These are phyloP conservation scores for Gymnopithys bicolor DNA, from an alignment of 2,797 vertebrate species.

Conservation along the genomic window DNA sequence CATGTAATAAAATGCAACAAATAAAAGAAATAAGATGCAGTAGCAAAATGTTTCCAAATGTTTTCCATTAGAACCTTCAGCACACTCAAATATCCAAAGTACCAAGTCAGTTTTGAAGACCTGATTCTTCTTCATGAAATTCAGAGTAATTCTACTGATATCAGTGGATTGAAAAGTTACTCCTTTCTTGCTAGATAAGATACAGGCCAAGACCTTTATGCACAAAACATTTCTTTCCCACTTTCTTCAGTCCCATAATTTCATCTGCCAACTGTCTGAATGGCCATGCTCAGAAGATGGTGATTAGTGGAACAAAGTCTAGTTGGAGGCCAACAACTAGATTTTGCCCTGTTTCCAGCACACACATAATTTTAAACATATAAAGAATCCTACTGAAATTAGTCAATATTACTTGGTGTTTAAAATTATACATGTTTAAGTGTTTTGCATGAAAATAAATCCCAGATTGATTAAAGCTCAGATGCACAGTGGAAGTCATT, in stretches of 20 bases:
- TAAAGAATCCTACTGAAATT: neutral
- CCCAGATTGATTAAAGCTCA: slow-evolving; percentile 7
- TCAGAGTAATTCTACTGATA: neutral
- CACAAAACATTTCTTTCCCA: neutral
- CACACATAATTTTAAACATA: neutral
- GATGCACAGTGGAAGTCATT: neutral
- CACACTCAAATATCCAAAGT: neutral
- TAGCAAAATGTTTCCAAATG: neutral
- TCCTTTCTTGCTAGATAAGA: neutral
- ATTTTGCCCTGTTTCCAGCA: neutral
- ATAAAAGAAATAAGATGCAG: neutral
- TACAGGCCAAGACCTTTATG: neutral
- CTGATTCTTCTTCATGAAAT: neutral
- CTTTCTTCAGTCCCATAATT: neutral
- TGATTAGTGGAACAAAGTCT: neutral
- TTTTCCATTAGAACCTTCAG: neutral
- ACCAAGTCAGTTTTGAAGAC: neutral
- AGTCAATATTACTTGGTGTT: neutral
- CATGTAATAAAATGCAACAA: neutral
- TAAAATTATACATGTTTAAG: neutral
- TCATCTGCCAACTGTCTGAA: neutral
- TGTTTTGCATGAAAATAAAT: neutral
- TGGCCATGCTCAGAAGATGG: neutral
- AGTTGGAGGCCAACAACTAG: neutral
- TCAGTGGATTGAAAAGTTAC: neutral